Evolutionary conservation across 2,888 invertebrate species (phyloP).

Genomic region (Pelosia muscerda): DNA sequence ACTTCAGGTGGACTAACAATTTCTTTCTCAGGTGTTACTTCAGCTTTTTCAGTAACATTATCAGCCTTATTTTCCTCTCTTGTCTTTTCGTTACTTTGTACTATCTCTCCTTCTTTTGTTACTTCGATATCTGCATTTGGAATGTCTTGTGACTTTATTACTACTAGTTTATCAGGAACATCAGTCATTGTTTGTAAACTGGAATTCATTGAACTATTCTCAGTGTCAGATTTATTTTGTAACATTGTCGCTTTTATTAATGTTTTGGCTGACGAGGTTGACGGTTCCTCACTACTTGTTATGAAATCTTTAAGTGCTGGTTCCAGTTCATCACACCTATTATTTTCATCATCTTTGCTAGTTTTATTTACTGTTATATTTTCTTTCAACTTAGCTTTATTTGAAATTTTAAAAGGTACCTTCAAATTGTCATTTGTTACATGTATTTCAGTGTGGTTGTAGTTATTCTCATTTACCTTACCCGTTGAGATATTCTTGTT

Average conservation of each 20-base stretch:
- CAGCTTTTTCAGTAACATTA: slow-evolving; percentile 46
- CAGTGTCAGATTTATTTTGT: not conserved
- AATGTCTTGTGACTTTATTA: slow-evolving; percentile 67
- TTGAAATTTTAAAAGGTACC: slow-evolving; percentile 22
- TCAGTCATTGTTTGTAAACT: slow-evolving; percentile 13
- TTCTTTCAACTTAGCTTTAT: slow-evolving; percentile 23
- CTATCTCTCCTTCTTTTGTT: slow-evolving; percentile 43
- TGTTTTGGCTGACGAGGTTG: slow-evolving; percentile 17
- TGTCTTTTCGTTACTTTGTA: slow-evolving; percentile 47
- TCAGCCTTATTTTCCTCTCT: slow-evolving; percentile 68
- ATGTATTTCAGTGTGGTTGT: slow-evolving; percentile 20
- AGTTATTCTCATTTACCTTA: slow-evolving; percentile 23
- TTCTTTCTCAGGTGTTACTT: slow-evolving; percentile 52
- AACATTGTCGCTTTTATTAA: not conserved
- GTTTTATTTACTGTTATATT: slow-evolving; percentile 7
- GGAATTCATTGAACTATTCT: slow-evolving; percentile 9
- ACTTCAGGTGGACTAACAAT: slow-evolving; percentile 31
- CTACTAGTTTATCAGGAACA: slow-evolving; percentile 38
- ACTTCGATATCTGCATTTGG: slow-evolving; percentile 58
- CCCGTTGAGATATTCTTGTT: slow-evolving; percentile 15
- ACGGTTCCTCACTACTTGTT: slow-evolving; percentile 16
- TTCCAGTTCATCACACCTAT: slow-evolving; percentile 27
- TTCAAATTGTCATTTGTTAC: slow-evolving; percentile 24
- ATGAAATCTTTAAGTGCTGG: slow-evolving; percentile 3
- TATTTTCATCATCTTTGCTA: slow-evolving; percentile 18